Evolutionary conservation across 2,113 vertebrate species (phyloP), one percentile per base, ranked within the genome.

Genomic region (Corynorhinus townsendii): DNA sequence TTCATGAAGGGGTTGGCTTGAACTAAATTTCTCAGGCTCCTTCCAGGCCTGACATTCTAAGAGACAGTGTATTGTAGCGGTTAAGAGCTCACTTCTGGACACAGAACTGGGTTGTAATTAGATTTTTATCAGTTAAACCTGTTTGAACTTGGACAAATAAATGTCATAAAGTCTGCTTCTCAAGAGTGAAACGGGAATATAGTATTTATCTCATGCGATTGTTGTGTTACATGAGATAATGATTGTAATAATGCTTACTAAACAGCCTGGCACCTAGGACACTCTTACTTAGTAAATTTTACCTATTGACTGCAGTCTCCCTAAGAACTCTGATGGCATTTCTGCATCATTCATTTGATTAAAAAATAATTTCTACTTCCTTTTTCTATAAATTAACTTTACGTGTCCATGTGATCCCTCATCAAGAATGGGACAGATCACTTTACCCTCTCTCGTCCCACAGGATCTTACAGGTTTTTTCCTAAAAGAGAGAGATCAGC

Each of bases 351-450:
- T 90, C 24, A 54, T 40, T 72, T 71, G 35, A 84, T 45, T 82
- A 49, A 35, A 30, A 86, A 84, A 72, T 33, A 86, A 68, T 43
- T 91, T 66, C n/a, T 90, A 20, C 30, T 35, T 10, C 7, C n/a
- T 92, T 95, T 89, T 62, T n/a, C 40, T 86, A 10, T 87, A 62
- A 91, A 38, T 62, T 66, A 83, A 89, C 24, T 89, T 90, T 43
- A 69, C 10, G 43, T n/a, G 11, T 38, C 14, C 83, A 15, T 47
- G 30, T 89, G n/a, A 86, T 49, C 33, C 11, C 20, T 95, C 38
- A 86, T 68, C 28, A 56, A 73, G 52, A 82, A 82, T 38, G 22
- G 10, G 24, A 82, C 11, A 86, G 72, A 82, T 82, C 24, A 45
- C 66, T 96, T 82, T 75, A 79, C 79, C 90, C 11, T 56, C 35